Evolutionary conservation across 2,797 vertebrate genomes (phyloP), one percentile per base, ranked within the genome.

Genomic region (Leptatherina wallacei): DNA sequence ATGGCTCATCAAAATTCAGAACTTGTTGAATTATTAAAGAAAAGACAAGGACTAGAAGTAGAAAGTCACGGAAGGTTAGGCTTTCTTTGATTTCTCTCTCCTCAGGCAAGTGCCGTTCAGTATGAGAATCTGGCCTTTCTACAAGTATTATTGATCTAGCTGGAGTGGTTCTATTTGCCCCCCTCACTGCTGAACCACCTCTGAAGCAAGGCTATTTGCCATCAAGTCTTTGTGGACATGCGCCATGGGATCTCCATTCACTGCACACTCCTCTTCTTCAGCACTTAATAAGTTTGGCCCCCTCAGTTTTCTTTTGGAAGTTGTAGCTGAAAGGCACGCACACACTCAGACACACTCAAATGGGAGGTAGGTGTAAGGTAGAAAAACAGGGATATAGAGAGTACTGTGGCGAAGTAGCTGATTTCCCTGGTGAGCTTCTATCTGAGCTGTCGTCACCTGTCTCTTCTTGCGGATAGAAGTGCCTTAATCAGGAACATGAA

Each of bases 401-500:
- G 68, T 64, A 81, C 77, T 81, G 79, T 61, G 56, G 68, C 65
- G 75, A 87, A 78, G 81, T 54, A 51, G 80, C 81, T 93, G 89
- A 94, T 94, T 93, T 92, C 90, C 89, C 90, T 36, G 70, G 89
- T 82, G 92, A 88, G 83, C 56, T 82, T 84, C 77, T 88, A 87
- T 90, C 86, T 65, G 80, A 87, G 88, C 88, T 81, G 82, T 83
- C 81, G 77, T 81, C 86, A 85, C 85, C 83, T 83, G 80, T 87
- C 88, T 88, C 79, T 77, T 84, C 84, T 85, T 70, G 0, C 66
- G 69, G 77, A 87, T 55, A 65, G 81, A 87, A 51, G 83, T 54
- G 44, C 84, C 87, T 87, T 91, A 91, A 92, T 91, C 91, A 89
- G 85, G 83, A 87, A 89, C 90, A 91, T 91, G 88, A 92, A 91